These are phyloP conservation scores for Ooceraea biroi DNA, from an alignment of 1,140 invertebrate species.

Conservation along the genomic window DNA sequence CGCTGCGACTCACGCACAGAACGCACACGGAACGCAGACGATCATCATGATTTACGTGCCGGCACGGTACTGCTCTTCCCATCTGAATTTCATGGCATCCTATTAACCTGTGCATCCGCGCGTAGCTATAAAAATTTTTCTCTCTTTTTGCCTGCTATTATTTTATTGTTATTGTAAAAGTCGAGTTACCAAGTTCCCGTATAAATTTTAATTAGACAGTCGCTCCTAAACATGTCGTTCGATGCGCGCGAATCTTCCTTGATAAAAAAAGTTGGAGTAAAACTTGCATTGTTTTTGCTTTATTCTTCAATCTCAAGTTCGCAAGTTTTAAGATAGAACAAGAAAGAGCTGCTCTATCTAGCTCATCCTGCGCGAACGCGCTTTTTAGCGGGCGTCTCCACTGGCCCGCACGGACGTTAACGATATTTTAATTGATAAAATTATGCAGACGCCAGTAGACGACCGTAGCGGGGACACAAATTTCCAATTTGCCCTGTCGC, in stretches of 20 bases:
- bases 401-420: slow-evolving; percentile 30
- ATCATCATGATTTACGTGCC: slow-evolving; percentile 67
- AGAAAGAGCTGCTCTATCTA: slow-evolving; percentile 15
- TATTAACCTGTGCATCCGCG: slow-evolving; percentile 52
- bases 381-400: slow-evolving; percentile 53
- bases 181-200: no score
- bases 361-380: slow-evolving; percentile 22
- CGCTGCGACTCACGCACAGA: slow-evolving; percentile 29
- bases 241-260: background rate
- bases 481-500: slow-evolving; percentile 77
- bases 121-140: slow-evolving; percentile 63
- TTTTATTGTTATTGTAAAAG: background rate
- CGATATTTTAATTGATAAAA: slow-evolving; percentile 73
- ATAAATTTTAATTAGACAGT: no score
- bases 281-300: background rate
- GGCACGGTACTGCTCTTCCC: slow-evolving; percentile 11
- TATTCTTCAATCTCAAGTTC: slow-evolving; percentile 1
- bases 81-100: slow-evolving; percentile 61
- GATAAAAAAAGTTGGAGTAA: background rate
- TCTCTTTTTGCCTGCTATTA: slow-evolving; percentile 48
- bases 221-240: no score
- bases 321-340: background rate
- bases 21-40: slow-evolving; percentile 6
- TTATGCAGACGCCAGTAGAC: slow-evolving; percentile 53
- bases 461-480: slow-evolving; percentile 70